A percentile compares a stretch with the other conserved stretches of the same genome.
These are phyloP conservation scores for Cataglyphis albicans DNA, from an alignment of 2,888 invertebrate genomes.

Conservation along the genomic window DNA sequence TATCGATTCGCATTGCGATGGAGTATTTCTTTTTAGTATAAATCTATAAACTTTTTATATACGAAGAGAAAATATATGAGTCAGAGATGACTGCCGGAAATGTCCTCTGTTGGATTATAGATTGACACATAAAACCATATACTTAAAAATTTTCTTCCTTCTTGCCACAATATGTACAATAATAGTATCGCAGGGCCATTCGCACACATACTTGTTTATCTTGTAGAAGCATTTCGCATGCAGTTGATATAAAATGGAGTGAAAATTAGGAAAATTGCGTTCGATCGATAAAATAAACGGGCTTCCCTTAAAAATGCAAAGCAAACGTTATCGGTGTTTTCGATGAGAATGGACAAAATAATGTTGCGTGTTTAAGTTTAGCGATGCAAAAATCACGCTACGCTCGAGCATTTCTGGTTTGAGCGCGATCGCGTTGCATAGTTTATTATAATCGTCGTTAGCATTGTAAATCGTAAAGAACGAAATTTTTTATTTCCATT, in stretches of 20 bases:
- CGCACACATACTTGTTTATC: not conserved
- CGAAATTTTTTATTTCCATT: not conserved
- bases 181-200: not conserved
- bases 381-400: not conserved
- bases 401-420: conserved; percentile 9
- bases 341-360: not conserved
- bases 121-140: not conserved
- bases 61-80: not conserved
- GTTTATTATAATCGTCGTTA: conserved; percentile 15
- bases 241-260: not conserved
- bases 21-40: not conserved
- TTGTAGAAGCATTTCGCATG: not conserved
- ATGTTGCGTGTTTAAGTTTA: not conserved
- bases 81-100: not conserved
- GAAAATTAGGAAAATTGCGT: not conserved
- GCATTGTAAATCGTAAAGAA: not conserved
- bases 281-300: not conserved
- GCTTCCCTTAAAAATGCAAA: not conserved
- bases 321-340: not conserved
- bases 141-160: not conserved
- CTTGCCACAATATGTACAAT: not conserved
- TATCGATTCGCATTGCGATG: not conserved
- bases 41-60: not conserved
- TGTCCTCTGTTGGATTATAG: not conserved
- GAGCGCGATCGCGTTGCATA: not conserved